Evolutionary conservation across 2,113 vertebrate species (phyloP).

Genomic region (Centrocercus urophasianus): DNA sequence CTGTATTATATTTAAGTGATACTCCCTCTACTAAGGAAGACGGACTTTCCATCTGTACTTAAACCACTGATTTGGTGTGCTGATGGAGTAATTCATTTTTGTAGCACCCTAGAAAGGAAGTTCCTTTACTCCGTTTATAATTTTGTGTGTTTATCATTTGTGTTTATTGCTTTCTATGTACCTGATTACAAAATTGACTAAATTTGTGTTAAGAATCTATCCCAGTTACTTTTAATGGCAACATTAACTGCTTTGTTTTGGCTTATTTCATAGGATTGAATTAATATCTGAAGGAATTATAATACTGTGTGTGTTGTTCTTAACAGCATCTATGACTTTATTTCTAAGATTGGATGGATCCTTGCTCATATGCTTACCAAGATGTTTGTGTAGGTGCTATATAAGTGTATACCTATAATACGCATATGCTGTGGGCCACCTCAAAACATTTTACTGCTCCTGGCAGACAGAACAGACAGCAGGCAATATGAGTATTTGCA

Average conservation of each 20-base stretch:
- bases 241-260: background rate
- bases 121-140: background rate
- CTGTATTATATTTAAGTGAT: background rate
- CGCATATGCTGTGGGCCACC: accelerated
- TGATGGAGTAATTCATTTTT: background rate
- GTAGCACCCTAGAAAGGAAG: accelerated
- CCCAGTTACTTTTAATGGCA: background rate
- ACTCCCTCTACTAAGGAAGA: background rate
- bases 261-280: background rate
- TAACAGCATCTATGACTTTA: background rate
- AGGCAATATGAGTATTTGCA: background rate
- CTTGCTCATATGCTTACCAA: accelerated
- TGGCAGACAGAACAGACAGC: background rate
- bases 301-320: background rate
- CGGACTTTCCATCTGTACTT: accelerated
- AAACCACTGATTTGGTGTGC: accelerated
- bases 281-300: background rate
- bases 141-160: background rate
- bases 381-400: background rate
- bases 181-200: background rate
- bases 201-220: background rate
- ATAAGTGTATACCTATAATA: background rate
- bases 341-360: background rate
- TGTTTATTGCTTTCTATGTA: background rate
- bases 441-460: background rate